Evolutionary conservation across 2,113 vertebrate genomes (phyloP).

Genomic region (Odocoileus hemionus): DNA sequence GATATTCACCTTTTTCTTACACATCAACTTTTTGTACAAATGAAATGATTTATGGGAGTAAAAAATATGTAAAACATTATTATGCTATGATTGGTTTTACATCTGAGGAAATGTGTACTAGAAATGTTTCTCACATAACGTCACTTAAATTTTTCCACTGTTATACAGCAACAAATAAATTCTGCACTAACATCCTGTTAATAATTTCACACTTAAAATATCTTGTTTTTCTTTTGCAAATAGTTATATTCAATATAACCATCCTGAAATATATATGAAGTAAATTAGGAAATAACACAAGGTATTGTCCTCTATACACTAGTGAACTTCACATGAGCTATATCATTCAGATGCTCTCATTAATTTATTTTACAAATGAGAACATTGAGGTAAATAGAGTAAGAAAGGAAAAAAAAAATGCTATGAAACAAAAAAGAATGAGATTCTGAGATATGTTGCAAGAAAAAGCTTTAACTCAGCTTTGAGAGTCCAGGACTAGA

Average conservation of each 20-base stretch:
- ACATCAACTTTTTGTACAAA: neutral
- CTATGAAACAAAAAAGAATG: neutral
- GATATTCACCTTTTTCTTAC: neutral
- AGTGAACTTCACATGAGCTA: neutral
- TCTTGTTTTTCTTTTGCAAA: neutral
- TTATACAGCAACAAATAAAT: neutral
- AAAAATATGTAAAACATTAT: neutral
- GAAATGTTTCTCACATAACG: neutral
- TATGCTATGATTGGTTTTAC: neutral
- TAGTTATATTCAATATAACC: neutral
- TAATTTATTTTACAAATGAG: neutral
- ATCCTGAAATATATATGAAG: neutral
- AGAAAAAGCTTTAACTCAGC: neutral
- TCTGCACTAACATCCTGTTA: neutral
- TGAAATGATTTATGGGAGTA: neutral
- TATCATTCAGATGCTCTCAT: neutral
- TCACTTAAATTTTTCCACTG: neutral
- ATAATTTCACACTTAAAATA: neutral
- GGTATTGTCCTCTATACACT: neutral
- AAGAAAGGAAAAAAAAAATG: neutral
- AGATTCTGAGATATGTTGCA: neutral
- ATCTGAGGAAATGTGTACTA: neutral
- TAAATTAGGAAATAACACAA: neutral
- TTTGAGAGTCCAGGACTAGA: neutral
- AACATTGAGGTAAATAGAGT: neutral